A percentile compares a stretch with the other conserved stretches of the same genome.
These are phyloP conservation scores for Agrochola lota DNA, from an alignment of 2,888 invertebrate genomes.

Conservation along the genomic window DNA sequence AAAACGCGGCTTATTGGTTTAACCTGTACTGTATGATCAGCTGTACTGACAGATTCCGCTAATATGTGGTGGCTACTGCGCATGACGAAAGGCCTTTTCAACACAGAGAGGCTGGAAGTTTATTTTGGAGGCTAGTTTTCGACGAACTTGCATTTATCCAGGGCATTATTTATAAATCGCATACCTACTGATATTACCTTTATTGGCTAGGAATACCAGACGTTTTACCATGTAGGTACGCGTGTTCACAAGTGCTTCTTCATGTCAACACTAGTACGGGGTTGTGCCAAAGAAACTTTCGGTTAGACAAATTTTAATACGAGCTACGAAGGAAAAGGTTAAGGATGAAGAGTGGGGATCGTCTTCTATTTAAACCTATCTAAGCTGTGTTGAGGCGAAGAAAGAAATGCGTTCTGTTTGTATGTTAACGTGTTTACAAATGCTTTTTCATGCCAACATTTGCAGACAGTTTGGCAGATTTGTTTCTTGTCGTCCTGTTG, in stretches of 20 bases:
- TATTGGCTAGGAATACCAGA: not conserved
- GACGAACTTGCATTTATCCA: not conserved
- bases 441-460: not conserved
- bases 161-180: constrained; percentile 4
- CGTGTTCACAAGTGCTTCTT: not conserved
- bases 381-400: not conserved
- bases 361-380: not conserved
- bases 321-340: not conserved
- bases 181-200: not conserved
- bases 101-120: not conserved
- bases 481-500: not conserved
- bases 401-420: not conserved
- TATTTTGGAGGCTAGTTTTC: constrained; percentile 14
- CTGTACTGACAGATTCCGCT: constrained; percentile 12
- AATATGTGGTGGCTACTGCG: constrained; percentile 18
- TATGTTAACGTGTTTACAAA: not conserved
- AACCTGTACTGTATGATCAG: not conserved
- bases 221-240: too few species aligned
- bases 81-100: constrained; percentile 29
- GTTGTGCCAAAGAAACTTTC: not conserved
- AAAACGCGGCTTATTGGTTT: not conserved
- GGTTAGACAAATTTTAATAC: not conserved
- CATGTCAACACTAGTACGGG: not conserved
- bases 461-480: not conserved
- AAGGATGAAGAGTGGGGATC: too few species aligned